Base-by-base conservation (phyloP, 2,888 invertebrate species). In the Oxystoma pomonae region DNA sequence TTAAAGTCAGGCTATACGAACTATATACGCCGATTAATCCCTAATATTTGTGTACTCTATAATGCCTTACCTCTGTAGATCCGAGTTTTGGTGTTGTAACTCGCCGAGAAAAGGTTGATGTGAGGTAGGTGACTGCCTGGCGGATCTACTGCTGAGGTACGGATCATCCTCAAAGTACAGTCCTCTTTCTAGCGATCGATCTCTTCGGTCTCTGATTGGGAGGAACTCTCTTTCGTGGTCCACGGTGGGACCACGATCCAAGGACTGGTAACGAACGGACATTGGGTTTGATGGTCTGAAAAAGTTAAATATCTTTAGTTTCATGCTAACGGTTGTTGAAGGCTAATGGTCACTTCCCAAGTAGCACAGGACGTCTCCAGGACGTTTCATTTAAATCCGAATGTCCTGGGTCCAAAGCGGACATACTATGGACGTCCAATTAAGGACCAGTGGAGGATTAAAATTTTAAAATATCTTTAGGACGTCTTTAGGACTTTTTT, bases 1-100 rank as follows among this genome's bases (percentile, higher is more conserved):
- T n/a, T n/a, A n/a, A n/a, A n/a, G n/a, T n/a, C n/a, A n/a, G n/a
- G n/a, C n/a, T n/a, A n/a, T n/a, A n/a, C n/a, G n/a, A n/a, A n/a
- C n/a, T n/a, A n/a, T n/a, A n/a, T n/a, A n/a, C n/a, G n/a, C n/a
- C n/a, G n/a, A n/a, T n/a, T n/a, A n/a, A n/a, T n/a, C n/a, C n/a
- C n/a, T n/a, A n/a, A n/a, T n/a, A n/a, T n/a, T n/a, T n/a, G n/a
- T n/a, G n/a, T n/a, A 94, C n/a, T n/a, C n/a, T n/a, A n/a, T n/a
- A n/a, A n/a, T n/a, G n/a, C n/a, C n/a, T n/a, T 35, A 35, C 35
- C 35, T 87, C 77, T 97, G 97, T 72, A 98, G 85, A 81, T 98
- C 97, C 76, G 92, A 91, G 82, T 97, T 94, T 83, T 96, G 96
- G 77, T 92, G 90, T 81, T 96, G 95, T 71, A 96, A 85, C 80